Conservation (phyloP, 2,888 invertebrate genomes). For the Acrobasis repandana region DNA sequence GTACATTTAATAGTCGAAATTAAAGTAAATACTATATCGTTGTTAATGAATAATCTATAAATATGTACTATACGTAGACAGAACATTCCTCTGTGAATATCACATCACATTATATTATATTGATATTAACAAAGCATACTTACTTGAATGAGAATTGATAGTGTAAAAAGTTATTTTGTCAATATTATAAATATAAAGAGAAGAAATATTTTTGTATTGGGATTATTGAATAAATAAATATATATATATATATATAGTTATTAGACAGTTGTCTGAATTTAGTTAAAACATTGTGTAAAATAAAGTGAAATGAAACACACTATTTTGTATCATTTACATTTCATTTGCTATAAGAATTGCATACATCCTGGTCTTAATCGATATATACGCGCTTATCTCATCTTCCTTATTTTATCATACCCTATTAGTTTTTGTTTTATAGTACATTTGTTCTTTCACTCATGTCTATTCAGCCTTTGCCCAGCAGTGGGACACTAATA, state of each 20-base stretch:
- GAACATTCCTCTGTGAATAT: constrained; percentile 36
- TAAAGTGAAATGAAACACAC: constrained; percentile 59
- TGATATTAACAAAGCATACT: constrained; percentile 42
- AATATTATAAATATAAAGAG: constrained; percentile 71
- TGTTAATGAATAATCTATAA: constrained; percentile 38
- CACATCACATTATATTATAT: constrained; percentile 55
- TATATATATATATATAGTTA: constrained; percentile 47
- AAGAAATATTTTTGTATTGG: constrained; percentile 82
- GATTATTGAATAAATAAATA: constrained; percentile 54
- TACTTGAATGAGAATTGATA: constrained; percentile 49
- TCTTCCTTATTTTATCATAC: too few species aligned
- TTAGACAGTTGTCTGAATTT: constrained; percentile 69
- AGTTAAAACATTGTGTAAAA: constrained; percentile 77
- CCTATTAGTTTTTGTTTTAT: too few species aligned
- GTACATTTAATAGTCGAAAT: constrained; percentile 48
- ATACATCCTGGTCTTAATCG: too few species aligned
- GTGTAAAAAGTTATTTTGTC: constrained; percentile 70
- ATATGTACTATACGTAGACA: constrained; percentile 41
- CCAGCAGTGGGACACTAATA: too few species aligned
- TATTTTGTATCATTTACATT: not conserved
- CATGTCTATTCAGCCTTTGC: too few species aligned
- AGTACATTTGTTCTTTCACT: too few species aligned
- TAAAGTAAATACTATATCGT: constrained; percentile 32
- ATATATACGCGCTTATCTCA: too few species aligned
- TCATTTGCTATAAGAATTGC: not conserved